phyloP scores from a whole-genome alignment of 2,888 invertebrate genomes.

The Drosophila subquinaria region DNA sequence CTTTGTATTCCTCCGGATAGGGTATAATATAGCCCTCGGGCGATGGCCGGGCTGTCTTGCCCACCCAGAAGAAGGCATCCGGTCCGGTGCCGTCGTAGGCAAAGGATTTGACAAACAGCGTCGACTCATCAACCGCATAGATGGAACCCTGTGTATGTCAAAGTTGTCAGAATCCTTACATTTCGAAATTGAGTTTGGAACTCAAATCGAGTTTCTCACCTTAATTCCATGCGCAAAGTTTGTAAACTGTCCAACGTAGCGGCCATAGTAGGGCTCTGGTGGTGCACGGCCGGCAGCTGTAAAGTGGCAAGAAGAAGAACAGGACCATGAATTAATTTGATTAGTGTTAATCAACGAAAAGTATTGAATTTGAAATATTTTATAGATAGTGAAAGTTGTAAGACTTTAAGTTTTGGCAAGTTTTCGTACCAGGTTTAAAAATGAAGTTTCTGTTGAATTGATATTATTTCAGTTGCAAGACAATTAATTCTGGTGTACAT shows the following conservation, averaged over 20 bases:
- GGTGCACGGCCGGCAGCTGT: constrained; percentile 83
- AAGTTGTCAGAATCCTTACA: background rate
- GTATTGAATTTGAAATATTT: no score
- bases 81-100: constrained; percentile 95
- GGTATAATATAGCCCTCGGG: constrained; percentile 94
- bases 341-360: background rate
- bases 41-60: constrained; percentile 91
- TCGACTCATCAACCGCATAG: constrained; percentile 95
- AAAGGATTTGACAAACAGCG: constrained; percentile 94
- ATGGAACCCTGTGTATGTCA: constrained; percentile 88
- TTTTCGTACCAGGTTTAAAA: no score
- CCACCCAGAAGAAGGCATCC: constrained; percentile 96
- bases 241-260: constrained; percentile 90
- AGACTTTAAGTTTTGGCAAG: no score
- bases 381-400: no score
- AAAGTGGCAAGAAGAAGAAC: constrained; percentile 20
- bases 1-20: constrained; percentile 93
- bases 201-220: constrained; percentile 62
- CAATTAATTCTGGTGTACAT: background rate
- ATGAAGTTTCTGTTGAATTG: background rate
- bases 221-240: constrained; percentile 92
- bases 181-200: background rate
- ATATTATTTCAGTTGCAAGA: background rate
- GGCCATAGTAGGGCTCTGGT: constrained; percentile 91
- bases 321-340: constrained; percentile 21